These are phyloP conservation scores for Diplolepis rosae DNA, from an alignment of 2,888 invertebrate genomes.

Conservation along the genomic window DNA sequence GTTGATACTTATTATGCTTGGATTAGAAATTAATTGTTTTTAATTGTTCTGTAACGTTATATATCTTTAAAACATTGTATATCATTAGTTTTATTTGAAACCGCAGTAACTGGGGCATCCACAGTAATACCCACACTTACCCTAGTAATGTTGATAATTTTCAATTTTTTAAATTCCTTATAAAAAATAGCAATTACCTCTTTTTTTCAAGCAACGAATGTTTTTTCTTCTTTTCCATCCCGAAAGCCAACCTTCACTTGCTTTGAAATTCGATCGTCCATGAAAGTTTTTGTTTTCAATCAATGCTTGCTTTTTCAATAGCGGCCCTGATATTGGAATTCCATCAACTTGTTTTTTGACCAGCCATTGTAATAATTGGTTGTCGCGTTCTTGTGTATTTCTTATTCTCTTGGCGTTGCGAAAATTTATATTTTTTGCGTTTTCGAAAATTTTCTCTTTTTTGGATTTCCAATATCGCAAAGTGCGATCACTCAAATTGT, in stretches of 20 bases:
- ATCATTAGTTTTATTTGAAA: too few species aligned
- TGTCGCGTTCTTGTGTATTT: not conserved
- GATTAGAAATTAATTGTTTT: too few species aligned
- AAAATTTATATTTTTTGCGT: not conserved
- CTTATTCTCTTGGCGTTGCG: not conserved
- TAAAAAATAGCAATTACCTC: conserved; percentile 2
- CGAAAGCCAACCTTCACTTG: conserved; percentile 30
- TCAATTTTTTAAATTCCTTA: not conserved
- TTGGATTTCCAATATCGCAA: not conserved
- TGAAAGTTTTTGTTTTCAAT: not conserved
- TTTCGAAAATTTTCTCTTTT: not conserved
- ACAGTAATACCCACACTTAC: too few species aligned
- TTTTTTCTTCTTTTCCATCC: conserved; percentile 32
- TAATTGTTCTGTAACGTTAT: too few species aligned
- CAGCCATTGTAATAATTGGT: not conserved
- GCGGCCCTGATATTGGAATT: not conserved
- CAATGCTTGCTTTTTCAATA: not conserved
- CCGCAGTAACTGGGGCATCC: too few species aligned
- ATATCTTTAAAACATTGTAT: too few species aligned
- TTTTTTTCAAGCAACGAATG: conserved; percentile 28
- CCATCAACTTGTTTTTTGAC: not conserved
- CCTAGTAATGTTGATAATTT: conserved; percentile 31
- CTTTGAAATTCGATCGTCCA: conserved; percentile 7
- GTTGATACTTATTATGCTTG: too few species aligned
- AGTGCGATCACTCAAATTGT: not conserved